Evolutionary conservation across 2,888 invertebrate species (phyloP).

Genomic region (Tribolium freemani): DNA sequence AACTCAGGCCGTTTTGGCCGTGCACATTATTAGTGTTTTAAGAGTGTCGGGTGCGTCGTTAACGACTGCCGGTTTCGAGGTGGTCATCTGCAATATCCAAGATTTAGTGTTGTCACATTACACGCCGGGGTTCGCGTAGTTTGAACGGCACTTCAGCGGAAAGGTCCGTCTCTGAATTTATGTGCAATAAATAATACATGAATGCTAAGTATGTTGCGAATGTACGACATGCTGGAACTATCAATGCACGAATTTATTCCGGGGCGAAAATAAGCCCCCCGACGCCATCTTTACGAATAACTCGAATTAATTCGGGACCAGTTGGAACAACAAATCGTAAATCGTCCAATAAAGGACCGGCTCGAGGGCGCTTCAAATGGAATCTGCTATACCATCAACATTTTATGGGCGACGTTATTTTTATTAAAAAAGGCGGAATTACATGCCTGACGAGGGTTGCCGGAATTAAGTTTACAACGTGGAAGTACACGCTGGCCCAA

Average conservation of each 20-base stretch:
- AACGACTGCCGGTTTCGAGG: slow-evolving; percentile 44
- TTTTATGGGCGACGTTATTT: slow-evolving; percentile 21
- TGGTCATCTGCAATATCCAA: slow-evolving; percentile 57
- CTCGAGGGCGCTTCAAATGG: slow-evolving; percentile 9
- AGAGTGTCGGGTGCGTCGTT: slow-evolving; percentile 14
- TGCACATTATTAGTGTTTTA: slow-evolving; percentile 15
- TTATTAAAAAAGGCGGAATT: slow-evolving; percentile 16
- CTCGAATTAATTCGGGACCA: slow-evolving; percentile 25
- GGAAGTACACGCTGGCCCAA: too few species aligned
- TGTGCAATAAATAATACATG: slow-evolving; percentile 57
- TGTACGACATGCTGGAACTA: slow-evolving; percentile 39
- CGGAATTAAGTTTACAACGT: not conserved
- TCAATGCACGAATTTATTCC: slow-evolving; percentile 37
- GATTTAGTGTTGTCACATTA: slow-evolving; percentile 61
- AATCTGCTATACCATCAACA: slow-evolving; percentile 12
- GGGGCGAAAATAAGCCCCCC: slow-evolving; percentile 26
- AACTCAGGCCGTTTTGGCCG: not conserved
- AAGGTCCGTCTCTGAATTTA: slow-evolving; percentile 52
- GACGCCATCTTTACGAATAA: slow-evolving; percentile 23
- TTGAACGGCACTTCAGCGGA: slow-evolving; percentile 49
- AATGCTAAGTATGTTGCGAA: slow-evolving; percentile 55
- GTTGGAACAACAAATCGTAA: slow-evolving; percentile 28
- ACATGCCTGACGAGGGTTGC: not conserved
- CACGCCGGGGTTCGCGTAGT: slow-evolving; percentile 53
- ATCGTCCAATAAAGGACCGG: slow-evolving; percentile 19